Conservation (phyloP, 2,888 invertebrate genomes). For the Prosopocoilus inquinatus region DNA sequence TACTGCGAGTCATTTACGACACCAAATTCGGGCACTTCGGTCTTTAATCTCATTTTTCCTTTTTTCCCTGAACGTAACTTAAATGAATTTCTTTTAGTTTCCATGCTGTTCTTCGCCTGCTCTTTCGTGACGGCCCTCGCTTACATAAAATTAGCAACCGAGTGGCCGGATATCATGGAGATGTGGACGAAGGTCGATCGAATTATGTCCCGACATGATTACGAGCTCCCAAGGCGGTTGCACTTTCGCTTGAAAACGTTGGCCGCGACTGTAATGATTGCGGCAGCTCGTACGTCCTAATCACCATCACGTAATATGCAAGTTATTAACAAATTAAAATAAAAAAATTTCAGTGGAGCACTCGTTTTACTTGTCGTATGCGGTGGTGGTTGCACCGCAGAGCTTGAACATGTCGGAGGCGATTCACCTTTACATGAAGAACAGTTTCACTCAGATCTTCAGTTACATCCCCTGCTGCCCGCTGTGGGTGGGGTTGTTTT, state of each 20-base stretch:
- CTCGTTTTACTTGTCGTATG: conserved; percentile 5
- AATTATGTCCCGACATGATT: neutral
- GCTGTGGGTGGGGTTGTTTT: neutral
- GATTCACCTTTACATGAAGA: conserved; percentile 1
- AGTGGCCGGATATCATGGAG: conserved; percentile 2
- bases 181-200: conserved; percentile 5
- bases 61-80: no score
- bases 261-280: neutral
- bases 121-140: neutral
- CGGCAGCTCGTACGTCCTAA: conserved; percentile 1
- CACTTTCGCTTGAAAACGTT: neutral
- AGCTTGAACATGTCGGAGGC: neutral
- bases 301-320: neutral
- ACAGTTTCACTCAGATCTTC: neutral
- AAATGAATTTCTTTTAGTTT: neutral
- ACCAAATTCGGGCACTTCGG: no score
- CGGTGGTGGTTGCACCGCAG: neutral
- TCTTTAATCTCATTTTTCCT: no score
- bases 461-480: neutral
- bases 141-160: conserved; percentile 1
- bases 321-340: neutral
- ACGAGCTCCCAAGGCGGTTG: neutral
- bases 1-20: neutral
- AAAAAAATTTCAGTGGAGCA: conserved; percentile 6
- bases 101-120: conserved; percentile 5